Base-by-base conservation (phyloP, 2,113 vertebrate species). In the Heterotis niloticus region DNA sequence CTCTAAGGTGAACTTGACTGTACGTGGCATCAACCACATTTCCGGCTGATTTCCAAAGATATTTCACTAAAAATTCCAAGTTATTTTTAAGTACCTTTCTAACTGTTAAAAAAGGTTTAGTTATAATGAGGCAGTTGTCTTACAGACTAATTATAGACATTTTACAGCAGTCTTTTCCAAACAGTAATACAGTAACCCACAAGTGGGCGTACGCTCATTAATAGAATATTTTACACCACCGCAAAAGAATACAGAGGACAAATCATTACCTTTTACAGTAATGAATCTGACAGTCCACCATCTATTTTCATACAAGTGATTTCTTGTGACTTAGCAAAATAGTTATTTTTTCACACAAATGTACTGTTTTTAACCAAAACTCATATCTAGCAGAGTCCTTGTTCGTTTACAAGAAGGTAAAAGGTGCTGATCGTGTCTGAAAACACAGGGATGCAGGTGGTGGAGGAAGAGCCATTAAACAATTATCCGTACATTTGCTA, bases 261-360 rank as follows among this genome's bases (percentile, higher is more conserved):
- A 13, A 65, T 65, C n/a, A n/a, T 11, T 23, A 5, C 57, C n/a
- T 26, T 74, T 5, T 24, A 20, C 54, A 57, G 54, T 28, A 24
- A 59, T 9, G 57, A 4, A 56, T 74, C 16, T 23, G 23, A 23
- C 54, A 11, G 9, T 59, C 9, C 57, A 59, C 57, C 11, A 11
- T 59, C 11, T 10, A 59, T 11, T 59, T 11, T 59, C 57, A 59
- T 52, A 13, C 23, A 23, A 68, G 66, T 34, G 26, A 17, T n/a
- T n/a, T n/a, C n/a, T n/a, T n/a, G n/a, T n/a, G n/a, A 82, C 87
- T 85, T 86, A 87, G 85, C 85, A 88, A 76, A 13, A 77, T 82
- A 80, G 79, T 5, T 26, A 83, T 70, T 81, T 0, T 75, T 54
- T 77, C 81, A 59, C 80, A 77, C 69, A 52, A n/a, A 74, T 81